Conservation (phyloP, 2,888 invertebrate genomes). For the Watsonalla binaria region DNA sequence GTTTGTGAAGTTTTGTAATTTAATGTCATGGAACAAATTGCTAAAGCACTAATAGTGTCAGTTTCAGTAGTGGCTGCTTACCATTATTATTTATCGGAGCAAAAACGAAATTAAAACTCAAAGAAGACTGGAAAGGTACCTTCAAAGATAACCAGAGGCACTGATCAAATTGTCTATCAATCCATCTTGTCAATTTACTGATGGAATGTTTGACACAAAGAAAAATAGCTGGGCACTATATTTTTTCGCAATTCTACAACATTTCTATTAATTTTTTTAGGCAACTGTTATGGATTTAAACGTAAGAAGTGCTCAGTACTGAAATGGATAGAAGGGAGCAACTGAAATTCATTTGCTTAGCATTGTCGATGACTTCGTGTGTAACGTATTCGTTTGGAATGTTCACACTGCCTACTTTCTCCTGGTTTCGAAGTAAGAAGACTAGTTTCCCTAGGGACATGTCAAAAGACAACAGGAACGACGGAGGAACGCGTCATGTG, state of each 20-base stretch:
- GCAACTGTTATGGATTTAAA: slow-evolving; percentile 32
- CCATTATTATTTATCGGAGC: slow-evolving; percentile 27
- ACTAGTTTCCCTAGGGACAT: slow-evolving; percentile 8
- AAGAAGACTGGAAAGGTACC: slow-evolving; percentile 1
- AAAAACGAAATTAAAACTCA: neutral
- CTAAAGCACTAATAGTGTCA: slow-evolving; percentile 33
- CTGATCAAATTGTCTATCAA: slow-evolving; percentile 5
- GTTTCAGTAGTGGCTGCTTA: slow-evolving; percentile 36
- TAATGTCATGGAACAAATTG: slow-evolving; percentile 31
- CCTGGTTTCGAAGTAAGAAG: slow-evolving; percentile 14
- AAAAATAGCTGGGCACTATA: slow-evolving; percentile 8
- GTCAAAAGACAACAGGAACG: slow-evolving; percentile 30
- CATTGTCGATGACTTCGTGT: slow-evolving; percentile 47
- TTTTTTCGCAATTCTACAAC: slow-evolving; percentile 4
- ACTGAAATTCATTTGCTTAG: slow-evolving; percentile 45
- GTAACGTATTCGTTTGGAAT: slow-evolving; percentile 54
- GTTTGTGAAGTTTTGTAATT: neutral
- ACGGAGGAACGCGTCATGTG: slow-evolving; percentile 21
- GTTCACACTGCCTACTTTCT: slow-evolving; percentile 23
- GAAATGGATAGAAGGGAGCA: slow-evolving; percentile 56
- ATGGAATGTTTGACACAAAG: slow-evolving; percentile 18
- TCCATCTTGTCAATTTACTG: slow-evolving; percentile 4
- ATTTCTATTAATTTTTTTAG: slow-evolving; percentile 9
- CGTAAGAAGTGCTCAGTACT: slow-evolving; percentile 14
- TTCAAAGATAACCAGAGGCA: neutral